Conservation (phyloP, 2,113 vertebrate genomes). For the Hiodon alosoides region DNA sequence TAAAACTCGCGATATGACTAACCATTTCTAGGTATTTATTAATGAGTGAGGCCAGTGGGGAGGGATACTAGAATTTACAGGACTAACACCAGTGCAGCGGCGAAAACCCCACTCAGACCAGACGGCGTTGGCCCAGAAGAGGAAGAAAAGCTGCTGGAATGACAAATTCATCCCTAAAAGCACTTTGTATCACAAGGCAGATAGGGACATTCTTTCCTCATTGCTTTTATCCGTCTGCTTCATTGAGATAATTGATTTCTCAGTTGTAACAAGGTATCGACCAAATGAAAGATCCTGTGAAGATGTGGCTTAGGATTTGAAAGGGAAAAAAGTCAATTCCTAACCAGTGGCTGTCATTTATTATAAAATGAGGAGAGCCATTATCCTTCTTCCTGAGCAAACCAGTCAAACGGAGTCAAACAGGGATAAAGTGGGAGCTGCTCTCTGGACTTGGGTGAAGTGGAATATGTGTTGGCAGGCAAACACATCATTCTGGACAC, state of each 20-base stretch:
- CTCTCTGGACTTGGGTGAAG: constrained; percentile 15
- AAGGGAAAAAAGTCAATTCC: constrained; percentile 34
- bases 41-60: background rate
- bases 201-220: constrained; percentile 63
- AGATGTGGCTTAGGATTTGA: constrained; percentile 56
- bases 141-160: constrained; percentile 25
- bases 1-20: no score
- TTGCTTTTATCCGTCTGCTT: constrained; percentile 61
- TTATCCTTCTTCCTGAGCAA: constrained; percentile 50
- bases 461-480: constrained; percentile 2
- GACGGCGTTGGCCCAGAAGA: background rate
- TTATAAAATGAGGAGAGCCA: constrained; percentile 47
- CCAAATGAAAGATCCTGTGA: constrained; percentile 58
- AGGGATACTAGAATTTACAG: no score
- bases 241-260: constrained; percentile 82
- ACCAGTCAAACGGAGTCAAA: constrained; percentile 28
- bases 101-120: background rate
- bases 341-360: constrained; percentile 30
- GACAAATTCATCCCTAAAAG: constrained; percentile 57
- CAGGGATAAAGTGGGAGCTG: constrained; percentile 5
- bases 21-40: no score
- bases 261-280: constrained; percentile 83
- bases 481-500: background rate
- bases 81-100: background rate
- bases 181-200: constrained; percentile 52